phyloP scores from a whole-genome alignment of 2,797 vertebrate species.

The Artibeus lituratus region DNA sequence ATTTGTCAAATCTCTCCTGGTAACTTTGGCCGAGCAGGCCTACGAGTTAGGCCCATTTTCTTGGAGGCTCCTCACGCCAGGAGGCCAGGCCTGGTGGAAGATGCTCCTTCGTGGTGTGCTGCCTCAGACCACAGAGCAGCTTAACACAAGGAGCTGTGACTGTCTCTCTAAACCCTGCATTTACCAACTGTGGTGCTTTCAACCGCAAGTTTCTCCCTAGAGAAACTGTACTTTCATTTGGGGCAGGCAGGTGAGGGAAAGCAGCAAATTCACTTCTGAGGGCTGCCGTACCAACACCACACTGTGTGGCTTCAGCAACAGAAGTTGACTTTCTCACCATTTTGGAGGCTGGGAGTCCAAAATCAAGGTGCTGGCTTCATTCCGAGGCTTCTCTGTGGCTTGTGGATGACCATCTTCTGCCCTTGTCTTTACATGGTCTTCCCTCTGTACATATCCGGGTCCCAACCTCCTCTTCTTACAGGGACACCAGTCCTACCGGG shows the following conservation, averaged over 20 bases:
- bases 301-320: not conserved
- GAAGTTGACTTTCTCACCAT: not conserved
- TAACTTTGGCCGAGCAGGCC: not conserved
- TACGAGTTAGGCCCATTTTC: not conserved
- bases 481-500: not conserved
- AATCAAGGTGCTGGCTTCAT: not conserved
- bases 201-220: not conserved
- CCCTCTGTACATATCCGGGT: not conserved
- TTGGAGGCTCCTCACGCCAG: not conserved
- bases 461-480: not conserved
- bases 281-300: not conserved
- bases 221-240: not conserved
- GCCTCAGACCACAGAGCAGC: not conserved
- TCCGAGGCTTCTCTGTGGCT: not conserved
- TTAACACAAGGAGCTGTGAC: not conserved
- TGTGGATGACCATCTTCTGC: not conserved
- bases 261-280: not conserved
- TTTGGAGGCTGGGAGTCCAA: not conserved
- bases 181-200: not conserved
- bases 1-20: not conserved
- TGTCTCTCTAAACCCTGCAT: not conserved
- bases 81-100: not conserved
- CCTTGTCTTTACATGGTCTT: not conserved
- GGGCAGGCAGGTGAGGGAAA: not conserved
- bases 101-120: not conserved